These are phyloP conservation scores for Loripinus fragilis DNA, from an alignment of 2,888 invertebrate genomes.

Conservation along the genomic window DNA sequence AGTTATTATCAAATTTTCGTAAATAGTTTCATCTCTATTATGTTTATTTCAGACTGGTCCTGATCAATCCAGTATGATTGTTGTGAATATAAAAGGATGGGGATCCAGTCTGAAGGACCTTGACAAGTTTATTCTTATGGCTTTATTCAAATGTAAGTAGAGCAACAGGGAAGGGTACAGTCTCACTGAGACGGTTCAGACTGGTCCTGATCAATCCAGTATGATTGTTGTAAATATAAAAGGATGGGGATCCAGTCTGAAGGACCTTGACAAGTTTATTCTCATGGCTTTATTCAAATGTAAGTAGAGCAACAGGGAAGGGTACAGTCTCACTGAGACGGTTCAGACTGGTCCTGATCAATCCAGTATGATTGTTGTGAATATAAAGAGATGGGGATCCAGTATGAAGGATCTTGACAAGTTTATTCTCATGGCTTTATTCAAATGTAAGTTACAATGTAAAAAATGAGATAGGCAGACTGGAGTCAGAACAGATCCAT, in stretches of 20 bases:
- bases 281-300: constrained; percentile 82
- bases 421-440: constrained; percentile 81
- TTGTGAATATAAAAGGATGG: constrained; percentile 80
- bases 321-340: too few relatives aligned
- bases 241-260: constrained; percentile 77
- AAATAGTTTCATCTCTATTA: too few relatives aligned
- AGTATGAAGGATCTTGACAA: constrained; percentile 81
- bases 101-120: constrained; percentile 80
- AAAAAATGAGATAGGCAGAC: too few relatives aligned
- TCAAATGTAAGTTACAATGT: constrained; percentile 82
- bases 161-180: too few relatives aligned
- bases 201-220: constrained; percentile 78
- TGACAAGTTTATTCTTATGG: constrained; percentile 81
- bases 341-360: constrained; percentile 73
- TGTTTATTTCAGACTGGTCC: constrained; percentile 67
- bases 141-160: constrained; percentile 82
- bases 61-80: constrained; percentile 78
- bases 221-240: constrained; percentile 81
- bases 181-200: too few relatives aligned
- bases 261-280: constrained; percentile 81
- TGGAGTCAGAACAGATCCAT: too few relatives aligned
- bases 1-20: too few relatives aligned
- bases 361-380: constrained; percentile 80
- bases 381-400: constrained; percentile 78
- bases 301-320: too few relatives aligned